Conservation (phyloP, 2,797 vertebrate genomes). For the Cyclura pinguis region DNA sequence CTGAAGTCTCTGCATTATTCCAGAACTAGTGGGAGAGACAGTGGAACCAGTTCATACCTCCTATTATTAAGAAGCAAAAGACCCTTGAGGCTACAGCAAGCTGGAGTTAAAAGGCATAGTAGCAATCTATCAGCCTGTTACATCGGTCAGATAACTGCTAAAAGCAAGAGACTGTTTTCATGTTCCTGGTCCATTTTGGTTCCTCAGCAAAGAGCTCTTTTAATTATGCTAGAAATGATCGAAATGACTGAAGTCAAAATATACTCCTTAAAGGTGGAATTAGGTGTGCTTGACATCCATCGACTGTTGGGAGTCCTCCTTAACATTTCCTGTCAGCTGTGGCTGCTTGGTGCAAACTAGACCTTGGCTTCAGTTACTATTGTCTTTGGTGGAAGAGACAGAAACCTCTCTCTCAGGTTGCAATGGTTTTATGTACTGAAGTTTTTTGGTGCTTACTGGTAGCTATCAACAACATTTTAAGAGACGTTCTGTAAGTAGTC, state of each 20-base stretch:
- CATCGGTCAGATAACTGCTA: background rate
- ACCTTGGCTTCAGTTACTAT: background rate
- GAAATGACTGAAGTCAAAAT: constrained; percentile 31
- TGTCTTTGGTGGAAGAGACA: background rate
- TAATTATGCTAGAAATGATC: background rate
- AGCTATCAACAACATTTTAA: background rate
- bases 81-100: constrained; percentile 39
- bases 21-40: constrained; percentile 75
- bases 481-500: background rate
- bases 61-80: constrained; percentile 49
- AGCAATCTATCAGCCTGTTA: constrained; percentile 18
- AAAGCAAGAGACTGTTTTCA: background rate
- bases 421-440: background rate
- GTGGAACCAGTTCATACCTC: constrained; percentile 87
- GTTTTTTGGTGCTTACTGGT: too few relatives aligned
- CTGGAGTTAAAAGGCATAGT: background rate
- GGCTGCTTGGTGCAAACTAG: background rate
- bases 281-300: background rate
- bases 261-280: background rate
- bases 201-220: background rate
- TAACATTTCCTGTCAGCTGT: background rate
- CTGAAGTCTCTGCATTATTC: constrained; percentile 60
- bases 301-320: background rate
- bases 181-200: background rate
- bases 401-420: background rate